A percentile compares a stretch with the other conserved stretches of the same genome.
Conservation (phyloP, 2,888 invertebrate genomes). For the Dasypolia templi region DNA sequence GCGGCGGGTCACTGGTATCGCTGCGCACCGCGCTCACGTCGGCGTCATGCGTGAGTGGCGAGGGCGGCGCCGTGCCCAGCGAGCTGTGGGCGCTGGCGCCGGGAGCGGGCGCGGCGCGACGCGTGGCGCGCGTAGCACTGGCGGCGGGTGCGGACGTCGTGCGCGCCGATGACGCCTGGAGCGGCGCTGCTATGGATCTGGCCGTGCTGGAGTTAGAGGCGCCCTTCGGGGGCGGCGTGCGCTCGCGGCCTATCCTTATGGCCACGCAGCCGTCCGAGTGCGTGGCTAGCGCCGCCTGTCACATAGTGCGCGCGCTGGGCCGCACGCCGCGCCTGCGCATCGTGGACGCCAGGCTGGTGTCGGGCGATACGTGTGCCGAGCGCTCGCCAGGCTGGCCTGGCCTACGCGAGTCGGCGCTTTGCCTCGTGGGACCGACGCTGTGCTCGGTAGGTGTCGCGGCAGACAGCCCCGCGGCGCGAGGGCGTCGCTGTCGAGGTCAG, state of each 20-base stretch:
- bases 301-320: conserved; percentile 72
- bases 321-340: conserved; percentile 68
- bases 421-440: conserved; percentile 76
- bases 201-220: conserved; percentile 80
- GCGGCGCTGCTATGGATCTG: conserved; percentile 68
- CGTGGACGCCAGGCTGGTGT: conserved; percentile 65
- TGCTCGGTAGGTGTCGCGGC: conserved; percentile 76
- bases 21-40: conserved; percentile 76
- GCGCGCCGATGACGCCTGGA: conserved; percentile 39
- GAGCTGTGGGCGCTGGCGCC: conserved; percentile 73
- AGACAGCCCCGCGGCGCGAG: not conserved
- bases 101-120: conserved; percentile 60
- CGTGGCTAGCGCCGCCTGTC: conserved; percentile 69
- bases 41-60: conserved; percentile 71
- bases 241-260: conserved; percentile 79
- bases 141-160: conserved; percentile 54
- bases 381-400: conserved; percentile 72
- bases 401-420: conserved; percentile 72
- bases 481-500: too few species aligned
- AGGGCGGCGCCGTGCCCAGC: conserved; percentile 52
- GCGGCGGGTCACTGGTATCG: conserved; percentile 71
- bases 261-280: conserved; percentile 73
- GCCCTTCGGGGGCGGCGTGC: conserved; percentile 74
- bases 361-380: conserved; percentile 66
- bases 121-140: conserved; percentile 61